These are phyloP conservation scores for Pipistrellus pygmaeus DNA, from an alignment of 2,797 vertebrate species.

Conservation along the genomic window DNA sequence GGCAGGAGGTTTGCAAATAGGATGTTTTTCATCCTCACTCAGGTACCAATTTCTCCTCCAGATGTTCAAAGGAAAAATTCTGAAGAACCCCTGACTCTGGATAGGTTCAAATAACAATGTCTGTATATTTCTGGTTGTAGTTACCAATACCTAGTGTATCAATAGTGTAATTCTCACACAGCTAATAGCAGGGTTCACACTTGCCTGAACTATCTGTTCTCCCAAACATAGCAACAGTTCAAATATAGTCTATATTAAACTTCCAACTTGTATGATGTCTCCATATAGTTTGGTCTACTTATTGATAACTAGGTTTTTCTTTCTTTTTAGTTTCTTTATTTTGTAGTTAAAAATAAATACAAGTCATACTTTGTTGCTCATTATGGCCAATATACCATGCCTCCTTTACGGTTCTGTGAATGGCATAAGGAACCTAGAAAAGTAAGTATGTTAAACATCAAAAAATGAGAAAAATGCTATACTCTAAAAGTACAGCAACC, in stretches of 20 bases:
- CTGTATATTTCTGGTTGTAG: not conserved
- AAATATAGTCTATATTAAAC: not conserved
- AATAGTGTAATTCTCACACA: not conserved
- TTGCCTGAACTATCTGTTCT: not conserved
- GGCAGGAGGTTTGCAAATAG: not conserved
- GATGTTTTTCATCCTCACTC: not conserved
- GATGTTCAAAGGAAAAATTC: not conserved
- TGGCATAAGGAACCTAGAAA: not conserved
- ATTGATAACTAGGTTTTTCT: constrained; percentile 28
- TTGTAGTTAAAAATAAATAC: not conserved
- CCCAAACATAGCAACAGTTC: not conserved
- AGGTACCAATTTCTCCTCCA: not conserved
- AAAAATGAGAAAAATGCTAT: not conserved
- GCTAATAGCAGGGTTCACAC: not conserved
- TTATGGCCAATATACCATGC: not conserved
- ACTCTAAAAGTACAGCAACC: not conserved
- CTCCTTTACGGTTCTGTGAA: not conserved
- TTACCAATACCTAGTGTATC: not conserved
- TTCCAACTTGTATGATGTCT: not conserved
- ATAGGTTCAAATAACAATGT: not conserved
- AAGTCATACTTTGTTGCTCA: not conserved
- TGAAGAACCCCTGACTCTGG: not conserved
- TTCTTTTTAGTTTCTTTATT: constrained; percentile 28
- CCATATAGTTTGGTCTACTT: not conserved
- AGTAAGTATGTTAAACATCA: not conserved